Conservation (phyloP, 2,888 invertebrate genomes). For the Camponotus fellah region DNA sequence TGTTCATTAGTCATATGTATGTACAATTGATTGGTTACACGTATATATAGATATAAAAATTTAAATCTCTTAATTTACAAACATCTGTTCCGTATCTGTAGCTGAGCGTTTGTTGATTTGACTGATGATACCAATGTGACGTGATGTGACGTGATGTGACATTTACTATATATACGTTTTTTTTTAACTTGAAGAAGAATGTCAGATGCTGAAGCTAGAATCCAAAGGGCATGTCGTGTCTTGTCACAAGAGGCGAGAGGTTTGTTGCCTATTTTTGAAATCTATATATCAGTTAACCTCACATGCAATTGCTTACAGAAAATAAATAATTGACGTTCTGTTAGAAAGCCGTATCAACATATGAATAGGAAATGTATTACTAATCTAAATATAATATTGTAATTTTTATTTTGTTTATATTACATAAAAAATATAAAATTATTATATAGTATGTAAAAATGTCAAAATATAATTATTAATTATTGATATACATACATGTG, state of each 20-base stretch:
- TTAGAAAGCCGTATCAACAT: too few species aligned
- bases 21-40: not conserved
- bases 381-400: not conserved
- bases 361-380: not conserved
- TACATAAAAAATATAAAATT: too few species aligned
- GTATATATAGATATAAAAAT: not conserved
- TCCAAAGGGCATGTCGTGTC: constrained; percentile 72
- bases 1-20: not conserved
- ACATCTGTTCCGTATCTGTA: not conserved
- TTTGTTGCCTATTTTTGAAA: constrained; percentile 53
- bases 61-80: not conserved
- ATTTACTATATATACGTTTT: not conserved
- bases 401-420: too few species aligned
- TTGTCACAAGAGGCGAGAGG: constrained; percentile 79
- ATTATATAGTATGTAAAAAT: too few species aligned
- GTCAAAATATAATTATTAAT: too few species aligned
- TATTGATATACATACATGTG: too few species aligned
- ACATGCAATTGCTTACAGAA: not conserved
- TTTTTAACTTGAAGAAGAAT: not conserved
- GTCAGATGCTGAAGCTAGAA: constrained; percentile 58
- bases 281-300: not conserved
- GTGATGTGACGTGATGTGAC: not conserved
- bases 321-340: not conserved
- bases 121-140: too few species aligned
- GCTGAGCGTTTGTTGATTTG: not conserved